Evolutionary conservation across 2,888 invertebrate genomes (phyloP), one percentile per base, ranked within the genome.

Genomic region (Philhelius pedissequus): DNA sequence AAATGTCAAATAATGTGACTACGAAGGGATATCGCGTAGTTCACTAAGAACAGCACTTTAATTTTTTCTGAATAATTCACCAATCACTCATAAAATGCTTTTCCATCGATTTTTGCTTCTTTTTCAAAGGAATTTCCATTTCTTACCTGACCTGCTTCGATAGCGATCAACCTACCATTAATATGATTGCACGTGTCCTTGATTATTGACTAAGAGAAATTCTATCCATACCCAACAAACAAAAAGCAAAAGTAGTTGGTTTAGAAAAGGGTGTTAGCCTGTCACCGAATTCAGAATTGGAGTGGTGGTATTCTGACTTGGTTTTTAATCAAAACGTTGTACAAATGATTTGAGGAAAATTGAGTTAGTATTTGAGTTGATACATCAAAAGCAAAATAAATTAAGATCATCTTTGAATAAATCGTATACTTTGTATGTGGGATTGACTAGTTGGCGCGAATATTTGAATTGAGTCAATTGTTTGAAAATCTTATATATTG

Each of bases 121-220:
- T 43, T 43, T 27, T 25, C 27, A 62, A 62, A 62, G 43, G 27
- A 27, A 62, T 20, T 62, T 43, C 43, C 18, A 43, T 18, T 62
- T 43, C 27, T 43, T 43, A 43, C n/a, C 6, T 62, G 43, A 43
- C 62, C 43, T 43, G 18, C 30, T 62, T 62, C 13, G 43, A 62
- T 62, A 27, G 43, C 62, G 43, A 62, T 62, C 62, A 27, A 62
- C 43, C 30, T 27, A 43, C 43, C 62, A 62, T 62, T 62, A 62
- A 62, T 62, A 62, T 62, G 62, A 62, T 62, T 62, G 62, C 62
- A 62, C 13, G n/a, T 62, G 27, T 11, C 62, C 62, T 62, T 62
- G 62, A 43, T 18, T 27, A 27, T 43, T 62, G 43, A 60, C 60
- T 27, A 20, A 40, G 3, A 60, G 40, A 60, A 40, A 43, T 43